These are phyloP conservation scores for Aphelinus certus DNA, from an alignment of 1,140 invertebrate genomes.

Conservation along the genomic window DNA sequence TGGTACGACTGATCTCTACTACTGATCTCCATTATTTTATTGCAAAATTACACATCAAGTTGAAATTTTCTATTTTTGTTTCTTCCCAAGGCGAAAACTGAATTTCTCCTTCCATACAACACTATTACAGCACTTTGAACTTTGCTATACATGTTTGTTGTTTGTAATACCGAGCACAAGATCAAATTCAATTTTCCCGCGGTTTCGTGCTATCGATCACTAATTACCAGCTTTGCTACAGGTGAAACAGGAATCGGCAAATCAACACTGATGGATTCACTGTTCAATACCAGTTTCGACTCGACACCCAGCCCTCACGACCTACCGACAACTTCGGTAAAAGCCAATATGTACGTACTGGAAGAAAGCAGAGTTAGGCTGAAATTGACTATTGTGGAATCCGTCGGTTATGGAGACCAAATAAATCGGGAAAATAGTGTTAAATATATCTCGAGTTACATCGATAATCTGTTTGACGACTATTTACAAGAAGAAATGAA, in stretches of 20 bases:
- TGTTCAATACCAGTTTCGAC: slow-evolving; percentile 99
- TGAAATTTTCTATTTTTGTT: too few relatives aligned
- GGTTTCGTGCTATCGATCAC: background rate
- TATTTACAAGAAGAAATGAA: slow-evolving; percentile 98
- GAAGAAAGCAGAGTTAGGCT: slow-evolving; percentile 96
- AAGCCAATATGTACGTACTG: slow-evolving; percentile 95
- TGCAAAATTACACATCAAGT: slow-evolving; percentile 25
- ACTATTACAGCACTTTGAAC: too few relatives aligned
- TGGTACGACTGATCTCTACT: slow-evolving; percentile 72
- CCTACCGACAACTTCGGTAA: slow-evolving; percentile 91
- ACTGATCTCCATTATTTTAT: background rate
- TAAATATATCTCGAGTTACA: slow-evolving; percentile 97
- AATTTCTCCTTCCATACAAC: too few relatives aligned
- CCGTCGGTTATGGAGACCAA: slow-evolving; percentile 98
- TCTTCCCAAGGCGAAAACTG: too few relatives aligned
- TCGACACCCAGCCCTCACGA: slow-evolving; percentile 90
- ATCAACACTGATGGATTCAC: slow-evolving; percentile 97
- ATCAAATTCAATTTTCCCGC: background rate
- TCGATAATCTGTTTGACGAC: slow-evolving; percentile 97
- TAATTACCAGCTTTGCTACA: slow-evolving; percentile 49
- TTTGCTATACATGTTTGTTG: slow-evolving; percentile 44
- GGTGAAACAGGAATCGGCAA: slow-evolving; percentile 98
- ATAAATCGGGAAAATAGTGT: slow-evolving; percentile 99
- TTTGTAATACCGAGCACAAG: too few relatives aligned
- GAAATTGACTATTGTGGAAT: slow-evolving; percentile 97